Base-by-base conservation (phyloP, 2,888 invertebrate genomes). In the Apoderus coryli region DNA sequence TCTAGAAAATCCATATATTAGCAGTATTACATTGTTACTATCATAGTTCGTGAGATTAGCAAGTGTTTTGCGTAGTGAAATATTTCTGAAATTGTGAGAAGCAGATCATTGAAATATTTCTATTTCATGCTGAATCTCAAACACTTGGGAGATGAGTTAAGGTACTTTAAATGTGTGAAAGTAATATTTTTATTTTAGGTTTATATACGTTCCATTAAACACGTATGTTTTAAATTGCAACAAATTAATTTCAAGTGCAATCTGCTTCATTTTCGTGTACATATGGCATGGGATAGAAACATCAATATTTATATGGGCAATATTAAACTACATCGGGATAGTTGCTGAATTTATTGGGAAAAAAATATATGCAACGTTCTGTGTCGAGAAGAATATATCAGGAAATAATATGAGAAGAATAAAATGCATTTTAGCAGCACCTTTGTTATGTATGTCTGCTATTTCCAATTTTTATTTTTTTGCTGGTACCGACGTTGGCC, bases 401-500 rank as follows among this genome's bases (percentile, higher is more conserved):
- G 13, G 14, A 10, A 14, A 26, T 4, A 26, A 63, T 44, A 50
- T 65, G 41, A 61, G 72, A 38, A 66, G 85, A 39, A 60, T 84
- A 34, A 63, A 71, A 48, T 82, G 77, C 31, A 42, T 76, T 5
- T 45, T 79, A 35, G 71, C 76, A 10, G 43, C 44, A 35, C 85
- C 85, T 13, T 59, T 89, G 27, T 67, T 86, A 40, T 72, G 76
- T 14, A 58, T 85, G 39, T 85, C 88, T 7, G 78, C 78, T 2
- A 65, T 86, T 47, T 85, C 88, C 1, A 88, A 84, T 59, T 84
- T 86, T 50, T 88, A 80, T 57, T 85, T 90, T 52, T 81, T 89
- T 57, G 79, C 74, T 36, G 81, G 79, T 1, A 62, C 60, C 36
- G 69, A 75, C 32, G 66, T 86, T 34, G 88, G 86, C 4, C 64